A percentile compares a stretch with the other conserved stretches of the same genome.
Evolutionary conservation across 2,888 invertebrate genomes (phyloP).

Genomic region (Dioctria rufipes): DNA sequence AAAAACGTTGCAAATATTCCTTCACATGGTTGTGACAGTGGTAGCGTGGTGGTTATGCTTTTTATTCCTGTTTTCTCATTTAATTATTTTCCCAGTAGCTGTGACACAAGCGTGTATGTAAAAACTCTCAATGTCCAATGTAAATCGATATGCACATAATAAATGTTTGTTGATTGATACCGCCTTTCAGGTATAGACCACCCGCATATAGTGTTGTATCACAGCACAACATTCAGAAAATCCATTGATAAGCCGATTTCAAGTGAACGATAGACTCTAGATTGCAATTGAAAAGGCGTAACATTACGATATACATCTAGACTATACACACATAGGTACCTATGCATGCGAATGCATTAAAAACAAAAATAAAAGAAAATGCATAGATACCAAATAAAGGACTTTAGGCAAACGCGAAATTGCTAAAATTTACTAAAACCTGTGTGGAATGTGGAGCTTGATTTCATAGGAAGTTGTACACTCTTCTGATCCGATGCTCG

Average conservation of each 20-base stretch:
- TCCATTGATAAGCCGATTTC: conserved; percentile 41
- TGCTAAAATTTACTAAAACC: conserved; percentile 8
- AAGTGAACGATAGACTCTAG: background rate
- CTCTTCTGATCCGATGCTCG: conserved; percentile 4
- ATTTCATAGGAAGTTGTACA: background rate
- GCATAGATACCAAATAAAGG: background rate
- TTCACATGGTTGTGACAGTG: too few relatives aligned
- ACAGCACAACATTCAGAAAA: conserved; percentile 15
- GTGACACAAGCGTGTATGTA: background rate
- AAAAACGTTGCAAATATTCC: too few relatives aligned
- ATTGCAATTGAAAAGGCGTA: background rate
- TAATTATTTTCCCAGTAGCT: conserved; percentile 10
- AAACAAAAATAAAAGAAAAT: background rate
- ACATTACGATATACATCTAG: background rate
- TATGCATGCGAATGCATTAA: background rate
- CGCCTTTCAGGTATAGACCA: conserved; percentile 14
- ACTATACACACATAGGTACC: background rate
- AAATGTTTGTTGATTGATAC: conserved; percentile 48
- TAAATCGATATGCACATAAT: conserved; percentile 48
- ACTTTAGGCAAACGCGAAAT: conserved; percentile 34
- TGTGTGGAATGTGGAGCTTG: background rate
- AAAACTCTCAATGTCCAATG: conserved; percentile 4
- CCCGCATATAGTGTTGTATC: background rate
- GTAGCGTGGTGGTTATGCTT: too few relatives aligned
- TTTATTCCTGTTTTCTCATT: background rate